Evolutionary conservation across 2,113 vertebrate genomes (phyloP).

Genomic region (Papio anubis): DNA sequence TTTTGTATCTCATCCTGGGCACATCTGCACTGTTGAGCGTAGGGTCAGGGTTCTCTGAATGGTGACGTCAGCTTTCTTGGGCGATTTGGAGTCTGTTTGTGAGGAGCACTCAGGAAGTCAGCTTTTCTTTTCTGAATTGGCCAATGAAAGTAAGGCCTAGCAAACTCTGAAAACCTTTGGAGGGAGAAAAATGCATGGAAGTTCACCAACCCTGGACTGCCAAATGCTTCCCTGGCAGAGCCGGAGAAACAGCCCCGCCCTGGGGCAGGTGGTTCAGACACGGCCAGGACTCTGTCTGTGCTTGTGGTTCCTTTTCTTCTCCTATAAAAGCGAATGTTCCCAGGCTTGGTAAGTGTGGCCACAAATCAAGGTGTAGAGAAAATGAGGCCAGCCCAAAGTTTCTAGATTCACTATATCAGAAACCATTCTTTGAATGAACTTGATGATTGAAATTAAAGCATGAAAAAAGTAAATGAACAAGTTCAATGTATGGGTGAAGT

Average conservation of each 20-base stretch:
- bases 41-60: rapidly evolving
- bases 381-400: background rate
- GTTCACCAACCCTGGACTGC: background rate
- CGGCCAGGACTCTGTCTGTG: rapidly evolving
- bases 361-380: background rate
- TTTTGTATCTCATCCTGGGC: background rate
- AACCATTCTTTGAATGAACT: background rate
- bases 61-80: background rate
- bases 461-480: background rate
- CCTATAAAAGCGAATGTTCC: background rate
- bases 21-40: background rate
- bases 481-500: background rate
- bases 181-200: background rate
- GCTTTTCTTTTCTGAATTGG: conserved; percentile 16
- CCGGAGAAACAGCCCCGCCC: background rate
- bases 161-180: background rate
- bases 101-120: background rate
- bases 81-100: background rate
- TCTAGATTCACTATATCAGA: background rate
- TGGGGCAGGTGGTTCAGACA: too few relatives aligned
- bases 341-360: background rate
- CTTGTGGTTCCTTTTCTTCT: background rate
- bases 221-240: background rate
- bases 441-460: background rate
- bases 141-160: background rate